These are phyloP conservation scores for Cydia splendana DNA, from an alignment of 1,140 invertebrate species.

Conservation along the genomic window DNA sequence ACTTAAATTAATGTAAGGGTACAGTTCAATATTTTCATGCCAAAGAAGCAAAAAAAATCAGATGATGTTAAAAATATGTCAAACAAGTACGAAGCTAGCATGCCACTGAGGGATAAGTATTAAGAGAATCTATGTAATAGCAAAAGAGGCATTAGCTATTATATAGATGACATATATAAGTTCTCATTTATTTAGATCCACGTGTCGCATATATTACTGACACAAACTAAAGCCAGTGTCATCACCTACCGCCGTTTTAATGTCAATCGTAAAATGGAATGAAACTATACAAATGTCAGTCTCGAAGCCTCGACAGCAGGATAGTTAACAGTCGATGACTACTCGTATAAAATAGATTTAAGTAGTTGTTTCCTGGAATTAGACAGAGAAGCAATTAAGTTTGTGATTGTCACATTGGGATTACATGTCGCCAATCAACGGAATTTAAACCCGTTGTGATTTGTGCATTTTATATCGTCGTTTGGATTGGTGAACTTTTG, in stretches of 20 bases:
- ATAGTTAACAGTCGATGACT: constrained; percentile 13
- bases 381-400: constrained; percentile 1
- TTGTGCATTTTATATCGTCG: not conserved
- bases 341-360: constrained; percentile 12
- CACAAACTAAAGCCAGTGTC: constrained; percentile 6
- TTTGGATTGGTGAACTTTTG: not conserved
- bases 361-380: not conserved
- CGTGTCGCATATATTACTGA: not conserved
- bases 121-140: too few relatives aligned
- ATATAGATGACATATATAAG: not conserved
- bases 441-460: not conserved
- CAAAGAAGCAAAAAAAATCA: too few relatives aligned
- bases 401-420: constrained; percentile 6
- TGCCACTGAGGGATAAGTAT: too few relatives aligned
- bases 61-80: too few relatives aligned
- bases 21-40: too few relatives aligned
- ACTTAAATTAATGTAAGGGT: too few relatives aligned
- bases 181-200: not conserved
- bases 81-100: too few relatives aligned
- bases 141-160: not conserved
- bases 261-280: constrained; percentile 14
- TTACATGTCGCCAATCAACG: constrained; percentile 7
- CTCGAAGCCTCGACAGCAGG: not conserved
- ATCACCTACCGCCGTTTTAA: constrained; percentile 7
- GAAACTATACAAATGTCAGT: constrained; percentile 2